These are phyloP conservation scores for Timema cristinae DNA, from an alignment of 2,888 invertebrate genomes.

Conservation along the genomic window DNA sequence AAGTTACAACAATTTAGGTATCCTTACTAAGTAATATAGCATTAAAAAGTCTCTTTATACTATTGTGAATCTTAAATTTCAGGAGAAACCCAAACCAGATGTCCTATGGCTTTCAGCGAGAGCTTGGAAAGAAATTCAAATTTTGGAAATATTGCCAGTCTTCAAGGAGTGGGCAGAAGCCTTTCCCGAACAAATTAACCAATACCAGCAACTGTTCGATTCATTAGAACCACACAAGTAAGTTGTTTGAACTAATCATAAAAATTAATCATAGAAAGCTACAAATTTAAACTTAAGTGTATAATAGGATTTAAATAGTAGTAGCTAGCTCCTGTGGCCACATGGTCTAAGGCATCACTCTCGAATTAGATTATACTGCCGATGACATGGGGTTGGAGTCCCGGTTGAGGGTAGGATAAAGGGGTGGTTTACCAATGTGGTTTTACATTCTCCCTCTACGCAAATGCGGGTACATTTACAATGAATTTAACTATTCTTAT, in stretches of 20 bases:
- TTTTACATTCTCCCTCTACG: no score
- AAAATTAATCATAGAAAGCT: background rate
- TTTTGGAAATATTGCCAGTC: conserved; percentile 60
- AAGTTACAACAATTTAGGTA: no score
- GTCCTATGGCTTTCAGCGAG: conserved; percentile 73
- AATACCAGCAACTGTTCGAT: conserved; percentile 64
- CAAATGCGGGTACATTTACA: no score
- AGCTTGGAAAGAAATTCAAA: conserved; percentile 78
- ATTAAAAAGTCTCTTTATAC: no score
- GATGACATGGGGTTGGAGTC: no score
- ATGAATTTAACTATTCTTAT: no score
- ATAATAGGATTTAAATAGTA: background rate
- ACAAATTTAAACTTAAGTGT: background rate
- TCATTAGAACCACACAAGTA: conserved; percentile 63
- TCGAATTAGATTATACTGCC: no score
- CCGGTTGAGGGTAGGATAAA: no score
- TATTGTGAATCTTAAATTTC: background rate
- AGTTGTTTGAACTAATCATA: background rate
- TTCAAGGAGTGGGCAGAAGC: conserved; percentile 59
- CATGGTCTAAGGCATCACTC: background rate
- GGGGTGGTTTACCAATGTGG: no score
- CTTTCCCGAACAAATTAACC: conserved; percentile 51
- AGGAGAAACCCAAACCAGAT: conserved; percentile 61
- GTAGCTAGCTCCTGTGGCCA: background rate
- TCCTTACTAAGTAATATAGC: no score